Conservation (phyloP, 2,888 invertebrate species). For the Imbricaverruca yamaguchii region DNA sequence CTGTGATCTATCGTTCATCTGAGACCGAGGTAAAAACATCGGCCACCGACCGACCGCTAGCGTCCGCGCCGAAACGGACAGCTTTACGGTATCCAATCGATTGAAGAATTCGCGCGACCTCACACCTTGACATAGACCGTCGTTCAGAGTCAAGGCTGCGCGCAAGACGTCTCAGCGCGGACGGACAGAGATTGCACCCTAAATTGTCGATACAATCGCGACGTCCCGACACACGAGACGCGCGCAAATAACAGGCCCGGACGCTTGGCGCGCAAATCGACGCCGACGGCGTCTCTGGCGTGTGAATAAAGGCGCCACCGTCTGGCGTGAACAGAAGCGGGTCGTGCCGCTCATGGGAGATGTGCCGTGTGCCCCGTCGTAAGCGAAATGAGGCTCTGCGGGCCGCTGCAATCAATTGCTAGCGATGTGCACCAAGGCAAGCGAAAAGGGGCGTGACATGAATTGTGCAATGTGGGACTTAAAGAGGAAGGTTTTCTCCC, state of each 20-base stretch:
- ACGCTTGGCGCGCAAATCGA: background rate
- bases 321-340: no score
- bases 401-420: no score
- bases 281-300: background rate
- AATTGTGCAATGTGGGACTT: no score
- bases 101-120: slow-evolving; percentile 14
- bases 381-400: no score
- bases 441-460: no score
- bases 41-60: background rate
- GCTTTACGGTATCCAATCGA: background rate
- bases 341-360: no score
- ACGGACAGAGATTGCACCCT: no score
- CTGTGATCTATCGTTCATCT: background rate
- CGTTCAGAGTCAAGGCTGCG: slow-evolving; percentile 15
- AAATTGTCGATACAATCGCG: background rate
- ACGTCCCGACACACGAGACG: background rate
- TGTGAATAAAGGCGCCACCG: no score
- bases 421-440: no score
- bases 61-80: background rate
- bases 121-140: slow-evolving; percentile 14
- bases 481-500: no score
- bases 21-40: background rate
- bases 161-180: background rate
- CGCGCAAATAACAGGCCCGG: background rate
- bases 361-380: no score